Evolutionary conservation across 2,797 vertebrate genomes (phyloP).

Genomic region (Esox masquinongy): DNA sequence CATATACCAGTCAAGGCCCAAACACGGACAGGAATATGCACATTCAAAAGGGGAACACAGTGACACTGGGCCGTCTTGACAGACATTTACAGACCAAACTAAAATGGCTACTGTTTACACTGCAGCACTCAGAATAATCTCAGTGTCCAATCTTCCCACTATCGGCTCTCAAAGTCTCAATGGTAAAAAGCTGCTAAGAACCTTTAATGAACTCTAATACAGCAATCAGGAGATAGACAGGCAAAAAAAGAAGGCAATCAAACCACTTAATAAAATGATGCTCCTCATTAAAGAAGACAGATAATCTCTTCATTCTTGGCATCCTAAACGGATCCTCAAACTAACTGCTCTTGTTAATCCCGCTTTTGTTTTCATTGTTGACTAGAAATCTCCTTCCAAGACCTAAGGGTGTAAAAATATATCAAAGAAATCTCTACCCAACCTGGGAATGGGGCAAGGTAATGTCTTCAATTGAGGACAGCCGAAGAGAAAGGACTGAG

Average conservation of each 20-base stretch:
- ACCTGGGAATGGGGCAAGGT: slow-evolving; percentile 34
- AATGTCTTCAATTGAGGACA: slow-evolving; percentile 56
- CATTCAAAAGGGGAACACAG: no score
- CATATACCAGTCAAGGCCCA: neutral
- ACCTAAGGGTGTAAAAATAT: slow-evolving; percentile 46
- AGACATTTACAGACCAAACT: neutral
- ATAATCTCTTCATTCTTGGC: slow-evolving; percentile 68
- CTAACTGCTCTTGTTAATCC: slow-evolving; percentile 77
- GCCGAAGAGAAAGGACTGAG: slow-evolving; percentile 33
- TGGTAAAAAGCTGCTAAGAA: slow-evolving; percentile 39
- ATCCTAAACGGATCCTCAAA: slow-evolving; percentile 55
- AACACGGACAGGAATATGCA: no score
- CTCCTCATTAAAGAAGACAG: slow-evolving; percentile 64
- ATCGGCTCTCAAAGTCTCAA: slow-evolving; percentile 33
- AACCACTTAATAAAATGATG: slow-evolving; percentile 72
- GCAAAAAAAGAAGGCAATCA: slow-evolving; percentile 76
- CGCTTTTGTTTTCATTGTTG: slow-evolving; percentile 69
- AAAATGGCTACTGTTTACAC: slow-evolving; percentile 6
- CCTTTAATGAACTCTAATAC: slow-evolving; percentile 36
- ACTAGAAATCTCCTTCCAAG: slow-evolving; percentile 65
- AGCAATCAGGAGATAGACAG: slow-evolving; percentile 61
- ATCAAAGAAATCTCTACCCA: slow-evolving; percentile 48
- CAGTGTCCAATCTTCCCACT: slow-evolving; percentile 33
- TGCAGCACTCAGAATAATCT: neutral
- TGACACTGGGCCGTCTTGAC: no score